These are phyloP conservation scores for Microtus agrestis DNA, from an alignment of 2,797 vertebrate genomes.

Conservation along the genomic window DNA sequence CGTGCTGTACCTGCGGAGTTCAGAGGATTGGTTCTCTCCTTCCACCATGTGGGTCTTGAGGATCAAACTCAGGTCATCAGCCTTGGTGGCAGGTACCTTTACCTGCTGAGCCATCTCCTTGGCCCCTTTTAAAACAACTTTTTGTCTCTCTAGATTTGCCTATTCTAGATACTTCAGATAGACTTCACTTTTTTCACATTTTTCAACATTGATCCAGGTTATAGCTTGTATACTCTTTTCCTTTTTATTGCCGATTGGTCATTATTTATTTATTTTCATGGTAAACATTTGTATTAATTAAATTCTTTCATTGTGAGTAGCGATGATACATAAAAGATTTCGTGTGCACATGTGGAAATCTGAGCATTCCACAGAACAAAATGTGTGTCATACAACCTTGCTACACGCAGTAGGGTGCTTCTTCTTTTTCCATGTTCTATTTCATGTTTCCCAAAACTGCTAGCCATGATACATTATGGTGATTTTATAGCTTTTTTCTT, in stretches of 20 bases:
- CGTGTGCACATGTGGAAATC: not conserved
- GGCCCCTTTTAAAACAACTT: not conserved
- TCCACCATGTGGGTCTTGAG: not conserved
- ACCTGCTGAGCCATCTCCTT: not conserved
- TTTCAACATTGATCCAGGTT: not conserved
- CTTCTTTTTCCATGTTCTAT: not conserved
- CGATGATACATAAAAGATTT: not conserved
- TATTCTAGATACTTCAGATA: not conserved
- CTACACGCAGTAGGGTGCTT: not conserved
- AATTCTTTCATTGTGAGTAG: slow-evolving; percentile 8
- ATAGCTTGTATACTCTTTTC: not conserved
- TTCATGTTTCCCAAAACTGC: not conserved
- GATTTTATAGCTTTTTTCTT: not conserved
- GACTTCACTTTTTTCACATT: not conserved
- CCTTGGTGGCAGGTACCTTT: not conserved
- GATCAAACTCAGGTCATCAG: not conserved
- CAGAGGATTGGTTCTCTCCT: not conserved
- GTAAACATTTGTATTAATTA: not conserved
- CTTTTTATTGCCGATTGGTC: not conserved
- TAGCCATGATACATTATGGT: not conserved
- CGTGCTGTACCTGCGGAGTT: not conserved
- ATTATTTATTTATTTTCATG: slow-evolving; percentile 1
- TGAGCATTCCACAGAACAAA: not conserved
- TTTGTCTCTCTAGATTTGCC: not conserved
- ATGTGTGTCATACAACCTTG: not conserved